phyloP scores from a whole-genome alignment of 2,888 invertebrate genomes.

The Nemotelus pantherinus region DNA sequence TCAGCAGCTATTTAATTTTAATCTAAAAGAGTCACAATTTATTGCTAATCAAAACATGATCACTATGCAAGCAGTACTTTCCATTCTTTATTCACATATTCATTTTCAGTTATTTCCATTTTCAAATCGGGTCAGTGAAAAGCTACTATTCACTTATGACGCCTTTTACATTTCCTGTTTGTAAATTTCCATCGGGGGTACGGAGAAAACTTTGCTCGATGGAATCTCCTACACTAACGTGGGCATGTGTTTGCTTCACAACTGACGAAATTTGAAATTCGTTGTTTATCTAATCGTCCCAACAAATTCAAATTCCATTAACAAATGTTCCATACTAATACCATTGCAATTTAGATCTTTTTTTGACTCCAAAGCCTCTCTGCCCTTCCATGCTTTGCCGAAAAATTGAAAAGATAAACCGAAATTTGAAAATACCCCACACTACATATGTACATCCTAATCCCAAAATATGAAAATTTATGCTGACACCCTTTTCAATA shows the following conservation, averaged over 20 bases:
- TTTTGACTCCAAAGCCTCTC: neutral
- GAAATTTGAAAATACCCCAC: neutral
- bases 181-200: too few relatives aligned
- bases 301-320: neutral
- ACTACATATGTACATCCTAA: neutral
- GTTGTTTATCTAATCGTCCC: neutral
- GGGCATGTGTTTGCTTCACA: neutral
- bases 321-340: neutral
- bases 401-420: neutral
- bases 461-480: neutral
- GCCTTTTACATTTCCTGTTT: too few relatives aligned
- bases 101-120: too few relatives aligned
- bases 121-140: too few relatives aligned
- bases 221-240: too few relatives aligned
- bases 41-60: too few relatives aligned
- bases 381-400: neutral
- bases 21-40: too few relatives aligned
- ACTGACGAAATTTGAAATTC: neutral
- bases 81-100: too few relatives aligned
- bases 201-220: too few relatives aligned
- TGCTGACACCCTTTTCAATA: neutral
- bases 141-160: too few relatives aligned
- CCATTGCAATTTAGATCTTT: neutral
- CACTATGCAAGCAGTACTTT: too few relatives aligned
- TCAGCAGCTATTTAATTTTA: too few relatives aligned